A percentile compares a stretch with the other conserved stretches of the same genome.
phyloP scores from a whole-genome alignment of 2,113 vertebrate genomes.

The Phrynocephalus versicolor region DNA sequence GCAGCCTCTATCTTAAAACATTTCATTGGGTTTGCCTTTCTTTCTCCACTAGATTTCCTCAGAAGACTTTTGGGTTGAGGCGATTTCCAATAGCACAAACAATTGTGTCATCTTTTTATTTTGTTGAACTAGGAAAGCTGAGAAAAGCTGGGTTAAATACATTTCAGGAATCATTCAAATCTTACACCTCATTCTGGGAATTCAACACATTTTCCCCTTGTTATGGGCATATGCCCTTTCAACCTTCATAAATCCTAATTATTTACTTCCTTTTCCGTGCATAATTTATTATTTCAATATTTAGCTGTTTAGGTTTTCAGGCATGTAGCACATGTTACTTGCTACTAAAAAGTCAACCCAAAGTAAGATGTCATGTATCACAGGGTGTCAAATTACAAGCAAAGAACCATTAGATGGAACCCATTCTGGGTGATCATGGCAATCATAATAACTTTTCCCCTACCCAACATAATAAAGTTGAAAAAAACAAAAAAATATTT shows the following conservation, averaged over 20 bases:
- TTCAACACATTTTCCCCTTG: not conserved
- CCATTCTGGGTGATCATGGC: not conserved
- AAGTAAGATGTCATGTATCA: not conserved
- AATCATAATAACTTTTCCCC: not conserved
- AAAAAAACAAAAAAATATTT: no score
- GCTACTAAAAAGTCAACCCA: not conserved
- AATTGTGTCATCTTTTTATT: not conserved
- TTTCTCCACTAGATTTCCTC: not conserved
- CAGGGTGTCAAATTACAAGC: not conserved
- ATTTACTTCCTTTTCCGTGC: not conserved
- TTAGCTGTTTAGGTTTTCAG: not conserved
- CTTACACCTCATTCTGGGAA: not conserved
- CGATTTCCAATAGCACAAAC: not conserved
- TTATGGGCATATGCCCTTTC: not conserved
- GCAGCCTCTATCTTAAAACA: not conserved
- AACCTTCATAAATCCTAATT: not conserved
- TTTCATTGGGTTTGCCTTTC: not conserved
- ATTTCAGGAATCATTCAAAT: not conserved
- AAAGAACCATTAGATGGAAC: not conserved
- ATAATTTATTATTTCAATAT: conserved; percentile 23
- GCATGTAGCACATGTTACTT: not conserved
- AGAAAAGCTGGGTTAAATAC: not conserved
- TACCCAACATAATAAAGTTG: not conserved
- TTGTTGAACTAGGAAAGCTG: not conserved
- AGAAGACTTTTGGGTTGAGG: not conserved